A percentile compares a stretch with the other conserved stretches of the same genome.
These are phyloP conservation scores for Odontothrips loti DNA, from an alignment of 2,888 invertebrate genomes.

Conservation along the genomic window DNA sequence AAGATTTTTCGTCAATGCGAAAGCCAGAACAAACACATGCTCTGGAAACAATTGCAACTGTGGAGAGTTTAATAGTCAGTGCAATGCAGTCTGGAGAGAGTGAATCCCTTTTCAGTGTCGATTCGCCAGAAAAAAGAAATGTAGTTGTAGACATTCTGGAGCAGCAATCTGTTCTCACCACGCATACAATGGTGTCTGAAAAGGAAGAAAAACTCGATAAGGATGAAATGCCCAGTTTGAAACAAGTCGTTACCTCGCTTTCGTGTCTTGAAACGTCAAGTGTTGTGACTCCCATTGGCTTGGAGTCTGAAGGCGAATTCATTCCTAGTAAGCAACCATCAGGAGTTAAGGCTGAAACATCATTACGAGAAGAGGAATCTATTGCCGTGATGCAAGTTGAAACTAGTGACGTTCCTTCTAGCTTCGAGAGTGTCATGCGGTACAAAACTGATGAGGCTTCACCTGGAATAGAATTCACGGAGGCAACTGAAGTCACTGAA, in stretches of 20 bases:
- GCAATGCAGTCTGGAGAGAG: slow-evolving; percentile 63
- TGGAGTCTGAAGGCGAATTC: slow-evolving; percentile 63
- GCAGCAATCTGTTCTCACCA: slow-evolving; percentile 55
- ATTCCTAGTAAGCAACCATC: slow-evolving; percentile 51
- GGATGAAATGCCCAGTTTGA: slow-evolving; percentile 46
- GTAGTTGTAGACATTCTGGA: slow-evolving; percentile 60
- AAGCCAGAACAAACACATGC: slow-evolving; percentile 50
- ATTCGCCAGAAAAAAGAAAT: slow-evolving; percentile 50
- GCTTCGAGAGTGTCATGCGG: slow-evolving; percentile 54
- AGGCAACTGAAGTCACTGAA: slow-evolving; percentile 60
- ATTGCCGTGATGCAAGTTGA: slow-evolving; percentile 58
- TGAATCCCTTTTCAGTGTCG: slow-evolving; percentile 54
- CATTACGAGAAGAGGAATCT: slow-evolving; percentile 56
- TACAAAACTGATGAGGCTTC: slow-evolving; percentile 53
- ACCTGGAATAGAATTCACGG: slow-evolving; percentile 55
- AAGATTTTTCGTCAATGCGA: slow-evolving; percentile 49
- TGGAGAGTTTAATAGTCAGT: slow-evolving; percentile 55
- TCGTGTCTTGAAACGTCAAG: slow-evolving; percentile 57
- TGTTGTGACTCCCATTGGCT: slow-evolving; percentile 55
- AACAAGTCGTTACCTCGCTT: slow-evolving; percentile 47
- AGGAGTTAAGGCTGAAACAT: slow-evolving; percentile 55
- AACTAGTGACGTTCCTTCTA: slow-evolving; percentile 53
- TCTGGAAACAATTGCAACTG: slow-evolving; percentile 51
- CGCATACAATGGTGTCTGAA: slow-evolving; percentile 58
- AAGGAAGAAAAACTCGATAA: slow-evolving; percentile 54